Base-by-base conservation (phyloP, 1,140 invertebrate species). In the Calliphora vicina region DNA sequence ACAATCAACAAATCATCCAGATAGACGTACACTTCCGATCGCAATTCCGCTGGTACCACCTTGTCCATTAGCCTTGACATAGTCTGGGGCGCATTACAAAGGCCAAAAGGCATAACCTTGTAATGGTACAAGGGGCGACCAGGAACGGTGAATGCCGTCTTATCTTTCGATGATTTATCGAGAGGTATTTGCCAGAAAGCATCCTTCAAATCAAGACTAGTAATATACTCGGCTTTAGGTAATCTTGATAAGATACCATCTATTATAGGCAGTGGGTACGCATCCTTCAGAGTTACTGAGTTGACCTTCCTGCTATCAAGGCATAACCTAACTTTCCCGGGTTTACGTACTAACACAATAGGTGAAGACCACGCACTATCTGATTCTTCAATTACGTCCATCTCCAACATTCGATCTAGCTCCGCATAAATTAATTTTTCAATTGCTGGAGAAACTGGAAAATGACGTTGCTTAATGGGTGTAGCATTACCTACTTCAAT, bases 11-110 rank as follows among this genome's bases (percentile, higher is more conserved):
- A 23, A 27, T 73, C 71, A 23, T 73, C 71, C 3, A 73, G 25
- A 15, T 73, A 73, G 8, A 73, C 26, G 25, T 27, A 27, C 12
- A 27, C 71, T 8, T 73, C 26, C 25, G 20, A n/a, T 15, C 71
- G 26, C 71, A 73, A 12, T 26, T 26, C 6, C 1, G 71, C 23
- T 8, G 71, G 71, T 27, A 73, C 25, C 13, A 73, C 71, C 71
- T 81, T 81, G 57, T 61, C 80, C 80, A 82, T 84, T 9, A 84
- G 25, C 4, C 83, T 50, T 35, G 50, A 72, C 78, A 83, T 81
- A 1, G 78, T 73, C 29, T 83, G 83, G 9, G 83, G 78, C 9
- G 27, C 43, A 35, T 84, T 84, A 27, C 80, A 84, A 8, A 84
- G 26, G 6, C 83, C 83, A 29, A 84, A 84, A 81, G 71, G 71